Percentiles rank a stretch among this genome's conserved stretches.
These are phyloP conservation scores for Sycophila sp. DNA, from an alignment of 1,140 invertebrate genomes.

Conservation along the genomic window DNA sequence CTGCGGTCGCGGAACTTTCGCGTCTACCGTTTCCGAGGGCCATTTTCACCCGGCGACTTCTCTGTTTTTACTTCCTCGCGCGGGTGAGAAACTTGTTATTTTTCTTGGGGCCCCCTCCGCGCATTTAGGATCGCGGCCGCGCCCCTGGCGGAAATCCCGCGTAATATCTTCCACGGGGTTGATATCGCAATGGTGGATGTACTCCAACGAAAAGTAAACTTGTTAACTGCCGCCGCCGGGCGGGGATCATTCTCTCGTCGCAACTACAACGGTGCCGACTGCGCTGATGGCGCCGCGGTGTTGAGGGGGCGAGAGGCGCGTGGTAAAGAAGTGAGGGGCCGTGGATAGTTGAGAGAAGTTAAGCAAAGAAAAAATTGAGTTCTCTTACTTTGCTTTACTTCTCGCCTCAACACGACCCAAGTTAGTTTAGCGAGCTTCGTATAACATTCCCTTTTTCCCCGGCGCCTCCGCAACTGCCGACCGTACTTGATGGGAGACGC, in stretches of 20 bases:
- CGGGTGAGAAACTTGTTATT: neutral
- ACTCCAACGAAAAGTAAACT: constrained; percentile 27
- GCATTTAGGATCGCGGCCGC: neutral
- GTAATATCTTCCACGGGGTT: neutral
- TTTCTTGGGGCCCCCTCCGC: neutral
- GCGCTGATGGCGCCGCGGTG: neutral
- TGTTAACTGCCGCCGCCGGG: constrained; percentile 16
- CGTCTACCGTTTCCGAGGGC: neutral
- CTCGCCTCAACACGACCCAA: constrained; percentile 18
- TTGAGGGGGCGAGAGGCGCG: neutral
- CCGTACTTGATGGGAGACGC: neutral
- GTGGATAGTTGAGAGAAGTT: constrained; percentile 11
- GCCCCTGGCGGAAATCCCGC: neutral
- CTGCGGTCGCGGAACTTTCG: no score
- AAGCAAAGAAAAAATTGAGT: constrained; percentile 22
- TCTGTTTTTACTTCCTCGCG: neutral
- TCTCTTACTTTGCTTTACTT: constrained; percentile 23
- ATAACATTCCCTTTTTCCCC: neutral
- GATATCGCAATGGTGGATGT: constrained; percentile 9
- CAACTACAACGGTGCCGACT: neutral
- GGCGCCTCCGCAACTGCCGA: neutral
- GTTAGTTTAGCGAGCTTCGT: constrained; percentile 21
- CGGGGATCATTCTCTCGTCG: constrained; percentile 15
- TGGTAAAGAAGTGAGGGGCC: neutral
- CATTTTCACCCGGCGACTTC: neutral